Percentiles rank a stretch among this genome's conserved stretches.
phyloP scores from a whole-genome alignment of 1,140 invertebrate genomes.

The Trichonephila inaurata region DNA sequence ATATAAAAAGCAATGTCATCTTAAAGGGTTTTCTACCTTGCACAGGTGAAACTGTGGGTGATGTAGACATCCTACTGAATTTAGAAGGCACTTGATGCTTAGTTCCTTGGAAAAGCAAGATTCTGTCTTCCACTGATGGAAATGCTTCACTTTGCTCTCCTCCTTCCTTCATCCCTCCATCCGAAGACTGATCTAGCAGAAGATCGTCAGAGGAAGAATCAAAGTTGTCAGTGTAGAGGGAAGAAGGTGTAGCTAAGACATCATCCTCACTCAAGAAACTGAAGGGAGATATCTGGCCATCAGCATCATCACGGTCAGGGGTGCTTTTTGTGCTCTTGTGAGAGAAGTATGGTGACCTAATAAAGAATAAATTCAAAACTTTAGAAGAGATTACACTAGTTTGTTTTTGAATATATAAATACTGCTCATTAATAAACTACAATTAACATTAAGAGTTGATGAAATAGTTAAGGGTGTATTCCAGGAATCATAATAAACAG shows the following conservation, averaged over 20 bases:
- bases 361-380: neutral
- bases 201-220: slow-evolving; percentile 58
- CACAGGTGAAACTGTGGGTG: slow-evolving; percentile 70
- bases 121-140: slow-evolving; percentile 66
- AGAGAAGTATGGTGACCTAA: slow-evolving; percentile 70
- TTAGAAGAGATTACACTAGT: too few relatives aligned
- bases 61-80: slow-evolving; percentile 73
- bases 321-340: slow-evolving; percentile 67
- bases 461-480: too few relatives aligned
- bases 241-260: slow-evolving; percentile 63
- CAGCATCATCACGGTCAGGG: slow-evolving; percentile 61
- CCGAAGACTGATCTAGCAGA: slow-evolving; percentile 43
- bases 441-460: too few relatives aligned
- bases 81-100: slow-evolving; percentile 73
- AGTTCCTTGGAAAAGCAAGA: slow-evolving; percentile 60
- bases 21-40: slow-evolving; percentile 47
- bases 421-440: too few relatives aligned
- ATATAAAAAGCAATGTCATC: too few relatives aligned
- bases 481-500: too few relatives aligned
- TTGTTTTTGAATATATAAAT: too few relatives aligned
- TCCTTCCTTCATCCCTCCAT: slow-evolving; percentile 53
- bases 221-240: slow-evolving; percentile 27
- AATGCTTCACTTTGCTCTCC: slow-evolving; percentile 34
- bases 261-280: slow-evolving; percentile 75
- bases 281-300: slow-evolving; percentile 71